phyloP scores from a whole-genome alignment of 2,113 vertebrate species.

The Globicephala melas region DNA sequence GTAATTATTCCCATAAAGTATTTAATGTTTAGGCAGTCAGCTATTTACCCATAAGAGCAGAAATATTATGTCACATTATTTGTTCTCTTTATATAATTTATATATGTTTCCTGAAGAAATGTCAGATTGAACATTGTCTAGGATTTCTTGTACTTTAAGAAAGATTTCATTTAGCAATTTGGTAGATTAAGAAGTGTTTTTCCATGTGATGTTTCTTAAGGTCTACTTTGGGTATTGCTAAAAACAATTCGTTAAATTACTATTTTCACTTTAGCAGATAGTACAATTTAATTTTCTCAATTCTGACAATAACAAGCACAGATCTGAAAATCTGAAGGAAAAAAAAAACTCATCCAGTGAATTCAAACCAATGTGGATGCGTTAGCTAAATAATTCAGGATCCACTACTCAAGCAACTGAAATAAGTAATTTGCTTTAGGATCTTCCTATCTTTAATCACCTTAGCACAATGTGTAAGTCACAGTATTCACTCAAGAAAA shows the following conservation, averaged over 20 bases:
- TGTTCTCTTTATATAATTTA: neutral
- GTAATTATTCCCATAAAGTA: neutral
- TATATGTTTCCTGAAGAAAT: neutral
- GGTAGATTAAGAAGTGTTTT: neutral
- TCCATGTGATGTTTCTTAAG: neutral
- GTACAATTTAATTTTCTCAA: neutral
- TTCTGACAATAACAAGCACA: neutral
- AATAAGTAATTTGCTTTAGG: neutral
- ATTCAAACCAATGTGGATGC: neutral
- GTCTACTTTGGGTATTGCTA: neutral
- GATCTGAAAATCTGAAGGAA: neutral
- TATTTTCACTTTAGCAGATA: neutral
- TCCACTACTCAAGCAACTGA: neutral
- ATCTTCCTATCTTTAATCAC: neutral
- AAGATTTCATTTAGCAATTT: neutral
- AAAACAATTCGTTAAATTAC: neutral
- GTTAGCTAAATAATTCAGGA: neutral
- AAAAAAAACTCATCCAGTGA: neutral
- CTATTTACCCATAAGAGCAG: neutral
- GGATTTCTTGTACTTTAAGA: neutral
- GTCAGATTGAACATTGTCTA: neutral
- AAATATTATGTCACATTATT: neutral
- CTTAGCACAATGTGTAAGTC: neutral
- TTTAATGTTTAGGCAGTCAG: neutral
- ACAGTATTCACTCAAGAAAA: neutral